Evolutionary conservation across 2,113 vertebrate species (phyloP), one percentile per base, ranked within the genome.

Genomic region (Xiphophorus couchianus): DNA sequence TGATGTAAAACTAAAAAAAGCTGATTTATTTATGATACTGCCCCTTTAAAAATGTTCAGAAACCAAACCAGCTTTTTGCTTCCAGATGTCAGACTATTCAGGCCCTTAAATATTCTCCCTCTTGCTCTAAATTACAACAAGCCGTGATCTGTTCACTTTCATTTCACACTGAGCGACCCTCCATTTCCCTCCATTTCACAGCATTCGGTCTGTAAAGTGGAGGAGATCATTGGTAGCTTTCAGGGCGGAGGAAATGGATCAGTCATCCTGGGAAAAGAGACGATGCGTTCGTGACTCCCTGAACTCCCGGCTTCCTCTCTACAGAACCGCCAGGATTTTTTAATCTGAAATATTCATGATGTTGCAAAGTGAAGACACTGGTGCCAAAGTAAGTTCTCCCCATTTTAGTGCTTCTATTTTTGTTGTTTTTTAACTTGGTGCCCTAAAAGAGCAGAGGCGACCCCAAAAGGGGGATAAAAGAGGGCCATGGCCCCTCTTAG

Each of bases 331-430:
- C 1, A 77, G 51, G 79, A 74, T 71, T 27, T 86, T 83, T 77
- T 48, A 39, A 81, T 78, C 77, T 91, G n/a, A 90, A 91, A 85
- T 82, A 90, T 90, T 86, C 69, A 90, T 68, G 82, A 88, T 64
- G 80, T 48, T 77, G 37, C 70, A 61, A 27, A 54, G 86, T 84
- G 48, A 54, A 54, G 48, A 84, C 72, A 62, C 68, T 54, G 84
- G 76, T 6, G 74, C 5, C 14, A 14, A 44, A 79, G 69, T 42
- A 42, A 42, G 39, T 69, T 22, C 48, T 54, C 48, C 19, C 22
- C 7, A 54, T 54, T 54, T 54, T 2, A 19, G 19, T 54, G 48
- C 48, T 25, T 54, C 48, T 54, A 54, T 42, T 12, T 37, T 37
- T 37, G 35, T 11, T 11, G 2, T 11, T 37, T 37, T 37, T 12